phyloP scores from a whole-genome alignment of 2,888 invertebrate species.

The Amphipyra berbera region DNA sequence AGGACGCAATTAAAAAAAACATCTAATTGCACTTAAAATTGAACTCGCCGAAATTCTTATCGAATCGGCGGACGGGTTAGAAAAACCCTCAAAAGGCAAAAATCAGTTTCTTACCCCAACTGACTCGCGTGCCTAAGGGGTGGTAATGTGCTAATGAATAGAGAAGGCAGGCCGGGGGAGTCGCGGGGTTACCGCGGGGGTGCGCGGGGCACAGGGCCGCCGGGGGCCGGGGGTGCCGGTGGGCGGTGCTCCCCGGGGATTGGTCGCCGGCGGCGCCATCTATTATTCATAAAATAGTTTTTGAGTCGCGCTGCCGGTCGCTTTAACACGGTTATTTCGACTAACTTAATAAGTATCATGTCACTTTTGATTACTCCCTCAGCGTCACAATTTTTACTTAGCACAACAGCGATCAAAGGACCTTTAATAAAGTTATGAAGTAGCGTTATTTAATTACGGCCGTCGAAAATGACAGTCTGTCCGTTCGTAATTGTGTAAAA shows the following conservation, averaged over 20 bases:
- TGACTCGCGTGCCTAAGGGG: constrained; percentile 80
- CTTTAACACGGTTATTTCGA: constrained; percentile 83
- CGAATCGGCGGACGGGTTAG: constrained; percentile 59
- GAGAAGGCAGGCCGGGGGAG: constrained; percentile 76
- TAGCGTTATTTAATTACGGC: constrained; percentile 76
- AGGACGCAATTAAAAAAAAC: no score
- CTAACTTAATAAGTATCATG: constrained; percentile 89
- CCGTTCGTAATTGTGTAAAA: constrained; percentile 78
- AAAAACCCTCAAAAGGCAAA: constrained; percentile 69
- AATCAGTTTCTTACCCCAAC: constrained; percentile 84
- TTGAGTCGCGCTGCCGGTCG: constrained; percentile 88
- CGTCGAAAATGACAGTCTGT: constrained; percentile 77
- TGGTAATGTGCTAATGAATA: constrained; percentile 89
- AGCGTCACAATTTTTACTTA: constrained; percentile 75
- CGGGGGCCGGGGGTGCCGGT: constrained; percentile 65
- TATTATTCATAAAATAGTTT: constrained; percentile 90
- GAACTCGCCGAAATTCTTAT: constrained; percentile 20
- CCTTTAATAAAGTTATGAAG: constrained; percentile 72
- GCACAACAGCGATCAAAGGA: constrained; percentile 80
- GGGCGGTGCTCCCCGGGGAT: constrained; percentile 87
- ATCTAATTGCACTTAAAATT: no score
- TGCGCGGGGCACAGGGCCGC: constrained; percentile 59
- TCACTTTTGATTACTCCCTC: constrained; percentile 87
- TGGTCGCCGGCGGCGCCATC: constrained; percentile 86
- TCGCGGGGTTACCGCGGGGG: constrained; percentile 61